Conservation (phyloP, 37 sponge, comb jelly and placozoan species). For the Haliclona indistincta region DNA sequence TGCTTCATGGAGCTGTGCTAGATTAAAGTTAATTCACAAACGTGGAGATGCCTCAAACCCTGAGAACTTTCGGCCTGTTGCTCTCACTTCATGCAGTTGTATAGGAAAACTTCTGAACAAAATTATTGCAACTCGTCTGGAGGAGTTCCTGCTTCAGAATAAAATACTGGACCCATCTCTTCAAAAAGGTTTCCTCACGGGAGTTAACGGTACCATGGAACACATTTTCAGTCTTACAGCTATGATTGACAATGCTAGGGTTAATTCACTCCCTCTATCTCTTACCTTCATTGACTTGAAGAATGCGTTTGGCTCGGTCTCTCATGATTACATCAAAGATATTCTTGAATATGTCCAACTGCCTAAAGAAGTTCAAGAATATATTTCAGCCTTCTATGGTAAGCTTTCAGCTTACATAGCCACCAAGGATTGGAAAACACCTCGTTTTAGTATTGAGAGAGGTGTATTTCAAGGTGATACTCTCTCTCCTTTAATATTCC, state of each 20-base stretch:
- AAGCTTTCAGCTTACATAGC: neutral
- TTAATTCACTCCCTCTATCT: neutral
- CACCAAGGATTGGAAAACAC: constrained; percentile 20
- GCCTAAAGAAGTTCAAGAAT: neutral
- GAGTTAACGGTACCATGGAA: constrained; percentile 22
- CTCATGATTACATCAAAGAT: neutral
- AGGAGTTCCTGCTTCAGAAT: neutral
- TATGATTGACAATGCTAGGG: constrained; percentile 4
- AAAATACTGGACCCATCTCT: neutral
- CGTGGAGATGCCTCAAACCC: neutral
- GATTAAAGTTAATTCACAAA: neutral
- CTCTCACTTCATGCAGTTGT: constrained; percentile 5
- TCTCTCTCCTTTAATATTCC: constrained; percentile 8
- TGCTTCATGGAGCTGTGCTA: neutral
- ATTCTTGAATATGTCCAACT: neutral
- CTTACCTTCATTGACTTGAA: constrained; percentile 19
- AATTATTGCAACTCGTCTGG: neutral
- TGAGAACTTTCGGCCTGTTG: constrained; percentile 7
- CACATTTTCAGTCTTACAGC: neutral
- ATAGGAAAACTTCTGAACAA: neutral
- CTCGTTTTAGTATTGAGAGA: neutral
- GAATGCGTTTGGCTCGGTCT: constrained; percentile 35
- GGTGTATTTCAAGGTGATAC: constrained; percentile 25
- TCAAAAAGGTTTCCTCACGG: constrained; percentile 19
- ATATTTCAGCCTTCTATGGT: neutral